Evolutionary conservation across 1,140 invertebrate species (phyloP).

Genomic region (Orius laevigatus): DNA sequence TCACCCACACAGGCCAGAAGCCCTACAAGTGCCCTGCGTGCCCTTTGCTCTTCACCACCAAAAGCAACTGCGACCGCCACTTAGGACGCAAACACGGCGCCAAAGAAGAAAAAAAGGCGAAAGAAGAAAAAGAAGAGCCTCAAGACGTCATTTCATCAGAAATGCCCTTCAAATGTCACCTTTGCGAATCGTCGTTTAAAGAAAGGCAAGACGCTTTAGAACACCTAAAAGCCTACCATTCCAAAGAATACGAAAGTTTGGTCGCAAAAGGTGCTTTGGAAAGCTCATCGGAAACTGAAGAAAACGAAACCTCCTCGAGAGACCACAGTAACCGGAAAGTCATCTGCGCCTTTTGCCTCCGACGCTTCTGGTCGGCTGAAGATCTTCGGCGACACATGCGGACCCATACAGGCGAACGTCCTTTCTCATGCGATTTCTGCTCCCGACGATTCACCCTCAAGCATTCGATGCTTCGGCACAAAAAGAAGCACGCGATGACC

Average conservation of each 20-base stretch:
- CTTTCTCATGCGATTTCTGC: slow-evolving; percentile 68
- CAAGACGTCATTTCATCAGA: slow-evolving; percentile 30
- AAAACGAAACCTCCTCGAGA: slow-evolving; percentile 14
- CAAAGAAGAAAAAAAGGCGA: slow-evolving; percentile 26
- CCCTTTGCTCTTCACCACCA: slow-evolving; percentile 84
- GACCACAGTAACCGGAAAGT: slow-evolving; percentile 81
- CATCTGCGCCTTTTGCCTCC: slow-evolving; percentile 78
- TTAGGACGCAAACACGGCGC: slow-evolving; percentile 36
- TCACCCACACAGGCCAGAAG: slow-evolving; percentile 93
- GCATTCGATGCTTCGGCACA: slow-evolving; percentile 80
- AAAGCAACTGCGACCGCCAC: slow-evolving; percentile 92
- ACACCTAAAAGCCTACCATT: slow-evolving; percentile 59
- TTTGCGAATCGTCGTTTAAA: slow-evolving; percentile 73
- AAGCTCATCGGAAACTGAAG: slow-evolving; percentile 33
- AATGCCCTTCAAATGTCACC: slow-evolving; percentile 78
- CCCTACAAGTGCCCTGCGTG: slow-evolving; percentile 89
- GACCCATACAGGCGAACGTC: slow-evolving; percentile 67
- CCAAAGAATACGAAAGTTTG: slow-evolving; percentile 52
- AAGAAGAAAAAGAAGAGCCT: slow-evolving; percentile 26
- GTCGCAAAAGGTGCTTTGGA: slow-evolving; percentile 65
- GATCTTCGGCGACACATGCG: slow-evolving; percentile 83
- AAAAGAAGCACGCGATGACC: slow-evolving; percentile 52
- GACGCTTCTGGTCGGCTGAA: slow-evolving; percentile 85
- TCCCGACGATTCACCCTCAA: slow-evolving; percentile 73
- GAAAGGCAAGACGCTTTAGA: slow-evolving; percentile 61